Percentiles rank a stretch among this genome's conserved stretches.
phyloP scores from a whole-genome alignment of 2,888 invertebrate species.

The Clivina fossor region DNA sequence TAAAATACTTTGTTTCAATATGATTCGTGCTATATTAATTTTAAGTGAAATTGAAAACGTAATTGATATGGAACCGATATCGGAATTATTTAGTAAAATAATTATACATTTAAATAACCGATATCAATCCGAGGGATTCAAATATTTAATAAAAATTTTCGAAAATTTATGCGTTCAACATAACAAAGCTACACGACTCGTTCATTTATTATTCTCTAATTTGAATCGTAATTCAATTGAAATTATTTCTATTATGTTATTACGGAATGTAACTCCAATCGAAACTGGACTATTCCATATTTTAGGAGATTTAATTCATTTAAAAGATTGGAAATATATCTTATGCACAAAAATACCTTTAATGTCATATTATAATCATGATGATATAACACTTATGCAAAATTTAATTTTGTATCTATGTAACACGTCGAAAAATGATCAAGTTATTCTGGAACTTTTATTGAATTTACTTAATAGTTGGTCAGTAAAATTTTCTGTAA shows the following conservation, averaged over 20 bases:
- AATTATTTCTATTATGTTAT: slow-evolving; percentile 57
- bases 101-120: slow-evolving; percentile 59
- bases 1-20: slow-evolving; percentile 61
- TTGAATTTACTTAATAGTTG: slow-evolving; percentile 65
- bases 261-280: slow-evolving; percentile 58
- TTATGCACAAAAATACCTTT: slow-evolving; percentile 64
- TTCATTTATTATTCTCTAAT: slow-evolving; percentile 58
- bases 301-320: slow-evolving; percentile 57
- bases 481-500: slow-evolving; percentile 65
- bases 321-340: slow-evolving; percentile 67
- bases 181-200: slow-evolving; percentile 52
- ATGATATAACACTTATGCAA: slow-evolving; percentile 56
- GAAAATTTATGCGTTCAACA: slow-evolving; percentile 55
- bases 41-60: slow-evolving; percentile 51
- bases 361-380: slow-evolving; percentile 56
- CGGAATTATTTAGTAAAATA: slow-evolving; percentile 64
- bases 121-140: slow-evolving; percentile 54
- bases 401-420: slow-evolving; percentile 66
- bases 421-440: slow-evolving; percentile 44
- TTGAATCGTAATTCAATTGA: slow-evolving; percentile 64
- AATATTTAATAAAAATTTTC: slow-evolving; percentile 59
- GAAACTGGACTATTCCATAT: slow-evolving; percentile 54
- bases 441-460: slow-evolving; percentile 52
- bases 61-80: slow-evolving; percentile 53
- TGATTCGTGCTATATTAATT: slow-evolving; percentile 64